Conservation (phyloP, 2,888 invertebrate genomes). For the Eristalis pertinax region DNA sequence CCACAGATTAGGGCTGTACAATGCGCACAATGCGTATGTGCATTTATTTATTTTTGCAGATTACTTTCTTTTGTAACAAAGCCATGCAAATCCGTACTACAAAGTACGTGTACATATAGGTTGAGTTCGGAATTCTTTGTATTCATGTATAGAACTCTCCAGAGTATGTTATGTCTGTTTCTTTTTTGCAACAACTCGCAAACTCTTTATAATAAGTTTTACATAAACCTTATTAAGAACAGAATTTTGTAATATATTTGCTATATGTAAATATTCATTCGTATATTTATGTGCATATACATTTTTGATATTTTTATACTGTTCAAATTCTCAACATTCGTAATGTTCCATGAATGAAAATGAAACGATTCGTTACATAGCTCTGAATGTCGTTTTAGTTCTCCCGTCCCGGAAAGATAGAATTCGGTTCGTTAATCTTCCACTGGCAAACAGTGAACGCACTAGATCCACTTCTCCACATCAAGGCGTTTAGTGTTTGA, state of each 20-base stretch:
- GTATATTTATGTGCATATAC: background rate
- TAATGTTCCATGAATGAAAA: constrained; percentile 51
- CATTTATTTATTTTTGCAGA: constrained; percentile 51
- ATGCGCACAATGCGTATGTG: constrained; percentile 19
- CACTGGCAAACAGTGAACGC: constrained; percentile 49
- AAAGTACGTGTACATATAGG: background rate
- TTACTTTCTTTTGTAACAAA: constrained; percentile 21
- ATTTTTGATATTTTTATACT: background rate
- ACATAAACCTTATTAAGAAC: background rate
- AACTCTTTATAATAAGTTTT: background rate
- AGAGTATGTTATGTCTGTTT: background rate
- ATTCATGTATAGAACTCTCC: background rate
- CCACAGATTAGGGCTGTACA: background rate
- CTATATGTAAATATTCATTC: background rate
- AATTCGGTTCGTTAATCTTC: constrained; percentile 64
- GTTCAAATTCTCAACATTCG: constrained; percentile 27
- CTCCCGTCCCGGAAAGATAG: constrained; percentile 66
- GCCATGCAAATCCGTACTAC: background rate
- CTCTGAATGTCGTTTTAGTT: constrained; percentile 54
- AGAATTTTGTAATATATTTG: too few relatives aligned
- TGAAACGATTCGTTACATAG: constrained; percentile 63
- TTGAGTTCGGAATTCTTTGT: too few relatives aligned
- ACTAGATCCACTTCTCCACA: constrained; percentile 42
- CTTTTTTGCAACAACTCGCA: background rate
- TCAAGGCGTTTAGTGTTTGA: constrained; percentile 67